Percentiles rank a stretch among this genome's conserved stretches.
Conservation (phyloP, 2,113 vertebrate species). For the Scatophagus argus region DNA sequence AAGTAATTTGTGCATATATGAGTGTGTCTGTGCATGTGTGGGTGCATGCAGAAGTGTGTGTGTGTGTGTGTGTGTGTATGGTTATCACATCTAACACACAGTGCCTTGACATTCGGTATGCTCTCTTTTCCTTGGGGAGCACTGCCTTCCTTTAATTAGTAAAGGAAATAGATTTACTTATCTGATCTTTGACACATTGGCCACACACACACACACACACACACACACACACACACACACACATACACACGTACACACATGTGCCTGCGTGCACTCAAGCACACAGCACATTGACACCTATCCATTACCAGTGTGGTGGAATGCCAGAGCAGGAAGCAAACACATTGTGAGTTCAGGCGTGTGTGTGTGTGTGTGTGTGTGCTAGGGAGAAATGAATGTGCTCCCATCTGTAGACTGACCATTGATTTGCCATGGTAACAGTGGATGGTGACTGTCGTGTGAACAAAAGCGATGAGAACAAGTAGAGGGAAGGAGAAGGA, state of each 20-base stretch:
- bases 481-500: conserved; percentile 17
- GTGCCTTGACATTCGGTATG: conserved; percentile 47
- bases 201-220: conserved; percentile 1
- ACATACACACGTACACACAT: conserved; percentile 4
- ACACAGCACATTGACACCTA: conserved; percentile 35
- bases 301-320: conserved; percentile 60
- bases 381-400: conserved; percentile 52
- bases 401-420: conserved; percentile 74
- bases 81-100: conserved; percentile 51
- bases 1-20: conserved; percentile 63
- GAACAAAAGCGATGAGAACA: conserved; percentile 70
- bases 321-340: conserved; percentile 38
- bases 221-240: not conserved
- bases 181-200: conserved; percentile 69
- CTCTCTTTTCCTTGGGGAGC: conserved; percentile 51
- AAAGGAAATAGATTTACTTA: conserved; percentile 76
- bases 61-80: conserved; percentile 42
- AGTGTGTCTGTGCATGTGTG: conserved; percentile 27
- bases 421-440: conserved; percentile 80
- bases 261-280: conserved; percentile 3
- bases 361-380: conserved; percentile 16
- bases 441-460: conserved; percentile 67
- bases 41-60: conserved; percentile 32
- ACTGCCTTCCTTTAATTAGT: conserved; percentile 75
- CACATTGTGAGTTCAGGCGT: conserved; percentile 16